phyloP scores from a whole-genome alignment of 2,113 vertebrate genomes.

The Datnioides undecimradiatus region DNA sequence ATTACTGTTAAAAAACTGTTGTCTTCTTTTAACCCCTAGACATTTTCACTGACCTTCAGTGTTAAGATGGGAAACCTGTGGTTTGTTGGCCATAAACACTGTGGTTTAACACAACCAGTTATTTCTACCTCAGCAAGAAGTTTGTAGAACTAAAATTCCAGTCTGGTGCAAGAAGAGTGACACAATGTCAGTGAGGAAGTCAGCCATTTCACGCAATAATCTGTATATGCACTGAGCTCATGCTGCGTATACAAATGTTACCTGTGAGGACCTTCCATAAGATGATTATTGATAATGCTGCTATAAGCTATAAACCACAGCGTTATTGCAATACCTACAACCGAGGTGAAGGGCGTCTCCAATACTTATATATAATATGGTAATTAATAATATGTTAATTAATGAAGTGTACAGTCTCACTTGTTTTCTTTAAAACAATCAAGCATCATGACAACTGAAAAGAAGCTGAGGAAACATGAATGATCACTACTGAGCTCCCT shows the following conservation, averaged over 20 bases:
- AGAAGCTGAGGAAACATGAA: slow-evolving; percentile 16
- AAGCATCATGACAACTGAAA: slow-evolving; percentile 10
- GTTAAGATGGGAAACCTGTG: neutral
- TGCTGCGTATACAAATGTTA: slow-evolving; percentile 1
- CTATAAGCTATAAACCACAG: neutral
- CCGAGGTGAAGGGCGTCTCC: neutral
- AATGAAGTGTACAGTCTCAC: neutral
- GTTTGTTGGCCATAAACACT: neutral
- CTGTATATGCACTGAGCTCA: neutral
- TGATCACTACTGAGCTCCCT: neutral
- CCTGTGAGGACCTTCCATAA: neutral
- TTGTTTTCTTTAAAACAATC: neutral
- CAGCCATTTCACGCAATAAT: neutral
- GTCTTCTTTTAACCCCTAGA: neutral
- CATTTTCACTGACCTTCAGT: slow-evolving; percentile 25
- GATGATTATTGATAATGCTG: neutral
- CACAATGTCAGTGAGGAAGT: slow-evolving; percentile 2
- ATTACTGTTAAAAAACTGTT: too few species aligned
- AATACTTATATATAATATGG: neutral
- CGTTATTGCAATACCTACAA: neutral
- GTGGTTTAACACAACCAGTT: slow-evolving; percentile 7
- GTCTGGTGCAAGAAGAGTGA: slow-evolving; percentile 21
- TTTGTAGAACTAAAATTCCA: slow-evolving; percentile 28
- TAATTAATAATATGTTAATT: neutral
- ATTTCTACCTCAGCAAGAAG: slow-evolving; percentile 25